Percentiles rank a stretch among this genome's conserved stretches.
Evolutionary conservation across 2,797 vertebrate species (phyloP).

Genomic region (Okamejei kenojei): DNA sequence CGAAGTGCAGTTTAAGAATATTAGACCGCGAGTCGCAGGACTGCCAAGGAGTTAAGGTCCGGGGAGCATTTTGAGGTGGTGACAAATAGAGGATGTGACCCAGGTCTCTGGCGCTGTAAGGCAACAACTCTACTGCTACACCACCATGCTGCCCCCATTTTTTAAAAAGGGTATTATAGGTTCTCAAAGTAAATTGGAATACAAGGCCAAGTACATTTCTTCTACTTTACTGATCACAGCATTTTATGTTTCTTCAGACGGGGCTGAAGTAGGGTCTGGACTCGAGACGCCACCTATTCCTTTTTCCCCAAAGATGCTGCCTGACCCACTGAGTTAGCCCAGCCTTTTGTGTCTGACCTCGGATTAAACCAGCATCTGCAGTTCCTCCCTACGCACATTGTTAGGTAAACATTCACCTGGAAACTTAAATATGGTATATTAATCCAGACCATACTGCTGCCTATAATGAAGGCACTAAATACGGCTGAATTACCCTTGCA

Average conservation of each 20-base stretch:
- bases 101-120: no score
- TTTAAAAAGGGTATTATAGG: background rate
- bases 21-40: background rate
- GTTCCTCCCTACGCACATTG: no score
- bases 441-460: slow-evolving; percentile 11
- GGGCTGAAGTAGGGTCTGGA: no score
- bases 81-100: background rate
- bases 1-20: background rate
- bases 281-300: no score
- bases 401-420: background rate
- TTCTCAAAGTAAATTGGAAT: slow-evolving; percentile 46
- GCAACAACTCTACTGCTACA: no score
- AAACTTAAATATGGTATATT: slow-evolving; percentile 23
- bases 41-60: background rate
- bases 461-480: slow-evolving; percentile 20
- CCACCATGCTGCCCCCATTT: no score
- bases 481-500: slow-evolving; percentile 21
- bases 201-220: slow-evolving; percentile 48
- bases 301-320: no score
- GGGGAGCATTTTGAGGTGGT: background rate
- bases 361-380: no score
- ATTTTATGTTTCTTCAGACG: background rate
- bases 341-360: no score
- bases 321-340: no score
- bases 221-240: slow-evolving; percentile 44